A percentile compares a stretch with the other conserved stretches of the same genome.
Conservation (phyloP, 2,888 invertebrate species). For the Ectropis crepuscularia region DNA sequence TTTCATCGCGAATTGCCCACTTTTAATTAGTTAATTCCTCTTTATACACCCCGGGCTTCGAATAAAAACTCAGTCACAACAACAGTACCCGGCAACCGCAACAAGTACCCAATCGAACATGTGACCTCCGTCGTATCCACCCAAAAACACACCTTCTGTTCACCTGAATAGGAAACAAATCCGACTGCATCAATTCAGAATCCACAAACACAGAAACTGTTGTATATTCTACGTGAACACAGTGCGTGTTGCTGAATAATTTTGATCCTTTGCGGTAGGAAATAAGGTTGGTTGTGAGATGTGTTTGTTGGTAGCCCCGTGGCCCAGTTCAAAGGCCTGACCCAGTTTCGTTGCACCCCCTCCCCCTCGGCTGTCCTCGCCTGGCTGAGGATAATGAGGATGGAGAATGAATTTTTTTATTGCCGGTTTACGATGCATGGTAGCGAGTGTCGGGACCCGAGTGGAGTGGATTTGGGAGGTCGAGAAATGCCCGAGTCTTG, state of each 20-base stretch:
- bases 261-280: slow-evolving; percentile 6
- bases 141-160: slow-evolving; percentile 30
- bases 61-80: slow-evolving; percentile 36
- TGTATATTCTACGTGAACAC: slow-evolving; percentile 1
- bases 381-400: slow-evolving; percentile 44
- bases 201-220: slow-evolving; percentile 4
- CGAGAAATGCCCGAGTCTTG: slow-evolving; percentile 10
- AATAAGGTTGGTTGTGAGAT: slow-evolving; percentile 31
- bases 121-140: slow-evolving; percentile 28
- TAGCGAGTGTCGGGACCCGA: slow-evolving; percentile 29
- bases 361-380: slow-evolving; percentile 35
- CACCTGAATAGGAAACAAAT: slow-evolving; percentile 29
- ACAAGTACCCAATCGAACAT: slow-evolving; percentile 38
- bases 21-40: slow-evolving; percentile 25
- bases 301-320: slow-evolving; percentile 45
- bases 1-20: slow-evolving; percentile 25
- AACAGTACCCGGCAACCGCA: slow-evolving; percentile 36
- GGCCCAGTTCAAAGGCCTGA: slow-evolving; percentile 65
- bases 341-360: slow-evolving; percentile 49
- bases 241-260: background rate
- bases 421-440: slow-evolving; percentile 44
- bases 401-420: slow-evolving; percentile 44
- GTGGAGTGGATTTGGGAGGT: slow-evolving; percentile 22
- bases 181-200: slow-evolving; percentile 19
- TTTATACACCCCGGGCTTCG: slow-evolving; percentile 25